These are phyloP conservation scores for Contarinia nasturtii DNA, from an alignment of 1,140 invertebrate species.

Conservation along the genomic window DNA sequence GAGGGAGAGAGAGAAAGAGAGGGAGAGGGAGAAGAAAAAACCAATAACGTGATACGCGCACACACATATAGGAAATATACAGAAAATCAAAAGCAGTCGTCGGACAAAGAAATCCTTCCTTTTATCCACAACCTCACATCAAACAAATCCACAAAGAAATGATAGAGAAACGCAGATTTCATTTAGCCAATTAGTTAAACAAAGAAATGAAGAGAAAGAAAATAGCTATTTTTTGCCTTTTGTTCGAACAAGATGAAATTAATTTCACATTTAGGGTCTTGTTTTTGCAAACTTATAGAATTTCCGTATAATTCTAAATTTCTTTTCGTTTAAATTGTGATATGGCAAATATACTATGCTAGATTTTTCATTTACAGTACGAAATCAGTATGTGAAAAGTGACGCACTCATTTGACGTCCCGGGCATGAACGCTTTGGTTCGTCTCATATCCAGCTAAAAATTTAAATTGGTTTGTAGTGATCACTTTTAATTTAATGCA, in stretches of 20 bases:
- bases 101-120: constrained; percentile 3
- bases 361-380: constrained; percentile 6
- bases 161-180: constrained; percentile 1
- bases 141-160: constrained; percentile 3
- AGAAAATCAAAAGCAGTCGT: neutral
- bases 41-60: constrained; percentile 7
- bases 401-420: neutral
- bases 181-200: neutral
- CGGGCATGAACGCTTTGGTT: neutral
- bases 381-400: constrained; percentile 1
- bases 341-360: constrained; percentile 2
- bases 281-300: neutral
- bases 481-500: too few relatives aligned
- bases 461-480: constrained; percentile 1
- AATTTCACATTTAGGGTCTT: neutral
- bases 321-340: neutral
- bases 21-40: neutral
- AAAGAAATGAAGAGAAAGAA: too few relatives aligned
- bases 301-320: neutral
- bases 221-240: neutral
- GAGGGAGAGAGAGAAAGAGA: neutral
- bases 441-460: neutral
- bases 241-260: neutral
- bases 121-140: neutral
- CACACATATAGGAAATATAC: constrained; percentile 2